Base-by-base conservation (phyloP, 2,113 vertebrate species). In the Saccopteryx leptura region DNA sequence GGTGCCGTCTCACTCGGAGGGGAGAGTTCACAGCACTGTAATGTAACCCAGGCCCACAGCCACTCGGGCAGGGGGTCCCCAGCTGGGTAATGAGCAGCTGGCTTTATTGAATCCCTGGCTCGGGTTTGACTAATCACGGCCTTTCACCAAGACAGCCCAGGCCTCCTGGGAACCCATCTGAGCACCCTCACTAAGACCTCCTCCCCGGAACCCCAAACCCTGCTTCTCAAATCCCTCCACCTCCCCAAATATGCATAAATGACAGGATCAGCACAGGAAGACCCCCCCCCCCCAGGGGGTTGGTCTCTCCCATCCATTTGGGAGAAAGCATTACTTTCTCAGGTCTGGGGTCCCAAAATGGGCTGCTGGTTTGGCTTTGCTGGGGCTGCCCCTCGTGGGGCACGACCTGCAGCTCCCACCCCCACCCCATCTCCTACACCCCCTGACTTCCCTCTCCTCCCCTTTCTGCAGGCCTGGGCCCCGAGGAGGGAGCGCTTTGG, bases 1-100 rank as follows among this genome's bases (percentile, higher is more conserved):
- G 1, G 91, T 90, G 96, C 91, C 58, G 87, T 96, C 96, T 98
- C 97, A 93, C 96, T 71, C 39, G 19, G 89, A 46, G 63, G 95
- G 97, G 97, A 96, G 97, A 97, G 97, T 97, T 95, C 96, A 56
- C 94, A 6, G 7, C 92, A 97, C 90, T 96, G 83, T 97, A 97
- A 11, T 69, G 26, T 66, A 96, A 88, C 8, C 9, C 97, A 75
- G 97, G 86, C 97, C 91, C 63, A 0, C 3, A 39, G 85, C 91
- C 54, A 68, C 81, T 80, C 95, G 48, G 97, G 97, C 97, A 97
- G 97, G 97, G 97, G 97, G 97, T 97, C 97, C 96, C 97, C 97
- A 98, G 95, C 97, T 96, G 97, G 86, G 68, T 83, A 96, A 98
- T 94, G 96, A 98, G 96, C 74, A 58, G 31, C 65, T 91, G 76